Percentiles rank a stretch among this genome's conserved stretches.
Conservation (phyloP, 2,797 vertebrate species). For the Stomatorhinus walkeri region DNA sequence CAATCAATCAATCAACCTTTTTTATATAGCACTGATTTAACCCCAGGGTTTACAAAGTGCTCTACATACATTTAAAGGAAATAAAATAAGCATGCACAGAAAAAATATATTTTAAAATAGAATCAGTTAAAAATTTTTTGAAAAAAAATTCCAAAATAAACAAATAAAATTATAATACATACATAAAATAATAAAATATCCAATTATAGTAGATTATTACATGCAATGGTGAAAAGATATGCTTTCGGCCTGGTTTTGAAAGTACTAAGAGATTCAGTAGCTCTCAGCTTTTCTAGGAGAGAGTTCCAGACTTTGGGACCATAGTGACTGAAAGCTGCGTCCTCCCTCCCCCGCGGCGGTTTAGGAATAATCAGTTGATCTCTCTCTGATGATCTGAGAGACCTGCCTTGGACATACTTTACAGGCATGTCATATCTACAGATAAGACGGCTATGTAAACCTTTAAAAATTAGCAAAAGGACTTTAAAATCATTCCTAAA, state of each 20-base stretch:
- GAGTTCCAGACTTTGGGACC: background rate
- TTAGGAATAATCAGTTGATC: no score
- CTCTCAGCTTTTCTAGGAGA: background rate
- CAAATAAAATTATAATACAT: background rate
- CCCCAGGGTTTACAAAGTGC: background rate
- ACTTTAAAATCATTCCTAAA: background rate
- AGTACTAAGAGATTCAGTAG: background rate
- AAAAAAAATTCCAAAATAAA: background rate
- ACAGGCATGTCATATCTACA: no score
- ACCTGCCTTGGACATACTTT: no score
- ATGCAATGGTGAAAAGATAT: background rate
- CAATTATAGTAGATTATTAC: background rate
- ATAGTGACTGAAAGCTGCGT: background rate
- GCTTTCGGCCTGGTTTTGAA: background rate
- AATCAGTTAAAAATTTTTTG: background rate
- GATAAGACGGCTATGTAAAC: no score
- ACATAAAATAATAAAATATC: background rate
- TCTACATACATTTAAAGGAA: background rate
- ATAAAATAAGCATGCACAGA: background rate
- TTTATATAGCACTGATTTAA: background rate
- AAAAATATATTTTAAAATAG: background rate
- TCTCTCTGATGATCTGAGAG: no score
- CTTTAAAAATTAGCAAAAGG: background rate
- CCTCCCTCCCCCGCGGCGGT: no score
- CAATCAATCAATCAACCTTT: background rate